Evolutionary conservation across 2,113 vertebrate species (phyloP).

Genomic region (Maylandia zebra): DNA sequence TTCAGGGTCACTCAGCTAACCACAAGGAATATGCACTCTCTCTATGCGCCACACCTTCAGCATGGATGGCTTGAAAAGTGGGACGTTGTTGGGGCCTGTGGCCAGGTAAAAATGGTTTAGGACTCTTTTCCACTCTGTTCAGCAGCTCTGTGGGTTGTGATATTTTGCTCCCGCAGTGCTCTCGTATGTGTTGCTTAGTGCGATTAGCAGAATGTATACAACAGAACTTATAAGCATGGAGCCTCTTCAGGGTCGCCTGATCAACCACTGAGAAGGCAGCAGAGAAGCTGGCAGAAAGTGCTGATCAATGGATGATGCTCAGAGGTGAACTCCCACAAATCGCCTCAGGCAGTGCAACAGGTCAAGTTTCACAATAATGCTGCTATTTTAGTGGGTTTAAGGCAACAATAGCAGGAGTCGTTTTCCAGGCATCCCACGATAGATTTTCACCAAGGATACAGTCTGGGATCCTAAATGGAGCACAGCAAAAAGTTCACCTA

Average conservation of each 20-base stretch:
- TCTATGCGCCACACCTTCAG: fast-evolving
- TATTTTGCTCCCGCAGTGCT: neutral
- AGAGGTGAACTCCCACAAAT: neutral
- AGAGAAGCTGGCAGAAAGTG: neutral
- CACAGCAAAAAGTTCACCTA: neutral
- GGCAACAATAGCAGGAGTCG: fast-evolving
- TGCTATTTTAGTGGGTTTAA: neutral
- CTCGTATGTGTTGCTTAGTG: neutral
- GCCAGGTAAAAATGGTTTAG: neutral
- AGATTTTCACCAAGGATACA: neutral
- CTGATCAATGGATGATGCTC: neutral
- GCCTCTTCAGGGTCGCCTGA: fast-evolving
- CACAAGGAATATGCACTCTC: neutral
- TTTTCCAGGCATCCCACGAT: neutral
- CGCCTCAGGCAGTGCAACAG: neutral
- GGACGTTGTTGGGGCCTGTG: neutral
- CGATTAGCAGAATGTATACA: fast-evolving
- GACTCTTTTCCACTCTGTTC: neutral
- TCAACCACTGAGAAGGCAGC: neutral
- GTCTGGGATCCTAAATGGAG: neutral
- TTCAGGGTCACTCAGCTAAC: fast-evolving
- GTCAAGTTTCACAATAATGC: neutral
- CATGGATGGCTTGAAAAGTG: neutral
- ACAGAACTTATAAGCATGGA: neutral
- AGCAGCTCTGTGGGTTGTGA: neutral